Evolutionary conservation across 2,888 invertebrate genomes (phyloP), one percentile per base, ranked within the genome.

Genomic region (Zygogramma bicolorata): DNA sequence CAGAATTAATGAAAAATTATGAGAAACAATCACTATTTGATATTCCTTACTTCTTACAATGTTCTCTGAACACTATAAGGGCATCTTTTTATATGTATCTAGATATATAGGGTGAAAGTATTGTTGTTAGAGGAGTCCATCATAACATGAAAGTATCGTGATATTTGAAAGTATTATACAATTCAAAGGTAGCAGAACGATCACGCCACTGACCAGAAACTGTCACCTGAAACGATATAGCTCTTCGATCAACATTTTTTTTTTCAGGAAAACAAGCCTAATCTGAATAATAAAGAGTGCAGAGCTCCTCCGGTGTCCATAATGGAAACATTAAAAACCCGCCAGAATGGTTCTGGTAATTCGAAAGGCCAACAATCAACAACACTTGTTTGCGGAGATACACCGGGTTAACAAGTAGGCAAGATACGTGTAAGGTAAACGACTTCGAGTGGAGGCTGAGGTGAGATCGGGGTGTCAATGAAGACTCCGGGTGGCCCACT

Each of bases 391-490:
- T 63, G 67, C 67, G n/a, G 34, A 71, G 63, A 67, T 49, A 67
- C 53, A 46, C 34, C 27, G 15, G 62, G 49, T 27, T 71, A 62
- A 71, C 63, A 58, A 71, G 71, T 71, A 58, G 71, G 70, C 68
- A 61, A 61, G 63, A 46, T 66, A 65, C 68, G 57, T 53, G 58
- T 63, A 73, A 74, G 75, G 74, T 75, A 73, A 76, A 76, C 75
- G 75, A 74, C 75, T 73, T 65, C 38, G 42, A 34, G 66, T 65
- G 61, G 49, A 70, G 61, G 69, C 49, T 70, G 75, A 78, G 70
- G 72, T 66, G 73, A 74, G 73, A 72, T 73, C 73, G 78, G 79
- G 81, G 80, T 81, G 80, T 81, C 81, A 81, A 81, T 80, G 75
- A 77, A 76, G 71, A 77, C 79, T 72, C 59, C 79, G 80, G 81